Conservation (phyloP, 2,888 invertebrate genomes). For the Agriotes lineatus region DNA sequence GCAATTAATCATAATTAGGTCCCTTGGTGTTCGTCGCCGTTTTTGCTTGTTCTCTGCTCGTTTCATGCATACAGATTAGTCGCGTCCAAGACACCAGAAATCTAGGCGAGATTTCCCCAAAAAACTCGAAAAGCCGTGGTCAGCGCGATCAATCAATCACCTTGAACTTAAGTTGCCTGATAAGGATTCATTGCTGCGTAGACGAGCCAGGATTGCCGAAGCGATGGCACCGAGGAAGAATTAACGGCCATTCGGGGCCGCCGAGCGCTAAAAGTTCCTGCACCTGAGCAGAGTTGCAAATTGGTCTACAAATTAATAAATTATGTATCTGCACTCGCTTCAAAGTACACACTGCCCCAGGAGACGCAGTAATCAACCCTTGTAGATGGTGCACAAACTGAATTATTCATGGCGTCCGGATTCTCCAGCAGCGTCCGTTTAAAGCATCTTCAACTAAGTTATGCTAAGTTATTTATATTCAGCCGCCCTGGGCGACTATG, state of each 20-base stretch:
- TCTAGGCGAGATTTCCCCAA: neutral
- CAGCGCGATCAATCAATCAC: neutral
- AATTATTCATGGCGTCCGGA: constrained; percentile 35
- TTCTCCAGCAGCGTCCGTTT: constrained; percentile 19
- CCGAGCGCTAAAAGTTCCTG: neutral
- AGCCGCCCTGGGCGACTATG: too few relatives aligned
- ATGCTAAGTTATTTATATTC: constrained; percentile 21
- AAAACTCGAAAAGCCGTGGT: neutral
- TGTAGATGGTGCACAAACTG: constrained; percentile 32
- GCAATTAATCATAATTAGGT: constrained; percentile 17
- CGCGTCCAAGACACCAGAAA: too few relatives aligned
- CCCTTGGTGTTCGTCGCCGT: too few relatives aligned
- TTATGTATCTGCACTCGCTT: constrained; percentile 14
- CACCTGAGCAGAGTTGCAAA: constrained; percentile 16
- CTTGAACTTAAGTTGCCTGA: constrained; percentile 8
- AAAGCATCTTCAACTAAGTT: constrained; percentile 27
- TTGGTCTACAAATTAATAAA: constrained; percentile 19
- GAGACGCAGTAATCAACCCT: constrained; percentile 32
- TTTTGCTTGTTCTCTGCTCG: neutral
- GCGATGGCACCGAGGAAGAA: neutral
- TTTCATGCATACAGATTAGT: too few relatives aligned
- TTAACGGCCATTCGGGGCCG: neutral
- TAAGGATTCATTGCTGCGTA: neutral
- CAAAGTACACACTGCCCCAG: constrained; percentile 17
- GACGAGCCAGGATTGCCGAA: neutral